A percentile compares a stretch with the other conserved stretches of the same genome.
phyloP scores from a whole-genome alignment of 2,113 vertebrate species.

The Laticauda colubrina region DNA sequence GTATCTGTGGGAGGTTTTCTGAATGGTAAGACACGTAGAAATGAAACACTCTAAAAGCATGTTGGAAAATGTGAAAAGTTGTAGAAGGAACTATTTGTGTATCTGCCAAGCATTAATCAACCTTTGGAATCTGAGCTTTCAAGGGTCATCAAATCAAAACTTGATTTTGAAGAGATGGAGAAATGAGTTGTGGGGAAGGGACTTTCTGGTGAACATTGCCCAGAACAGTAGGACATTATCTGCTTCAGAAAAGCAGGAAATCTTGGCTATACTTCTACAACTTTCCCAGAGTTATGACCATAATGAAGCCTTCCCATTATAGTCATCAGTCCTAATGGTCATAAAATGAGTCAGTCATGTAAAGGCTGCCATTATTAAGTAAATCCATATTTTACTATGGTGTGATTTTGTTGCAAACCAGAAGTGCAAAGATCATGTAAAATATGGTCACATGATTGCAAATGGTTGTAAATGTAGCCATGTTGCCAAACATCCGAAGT shows the following conservation, averaged over 20 bases:
- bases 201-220: background rate
- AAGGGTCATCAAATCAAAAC: background rate
- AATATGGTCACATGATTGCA: background rate
- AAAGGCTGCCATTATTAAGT: background rate
- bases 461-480: background rate
- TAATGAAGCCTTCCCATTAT: background rate
- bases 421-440: background rate
- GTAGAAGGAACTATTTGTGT: background rate
- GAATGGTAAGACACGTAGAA: slow-evolving; percentile 39
- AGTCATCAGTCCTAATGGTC: background rate
- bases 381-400: background rate
- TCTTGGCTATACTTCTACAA: background rate
- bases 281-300: background rate
- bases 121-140: background rate
- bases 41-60: slow-evolving; percentile 17
- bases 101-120: no score
- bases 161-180: background rate
- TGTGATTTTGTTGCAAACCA: background rate
- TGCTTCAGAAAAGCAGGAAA: background rate
- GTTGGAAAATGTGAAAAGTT: background rate
- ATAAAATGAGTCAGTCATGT: background rate
- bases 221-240: background rate
- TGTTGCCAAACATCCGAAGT: background rate
- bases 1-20: slow-evolving; percentile 16
- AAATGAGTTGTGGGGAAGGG: background rate